phyloP scores from a whole-genome alignment of 2,797 vertebrate species.

The Caiman crocodilus region DNA sequence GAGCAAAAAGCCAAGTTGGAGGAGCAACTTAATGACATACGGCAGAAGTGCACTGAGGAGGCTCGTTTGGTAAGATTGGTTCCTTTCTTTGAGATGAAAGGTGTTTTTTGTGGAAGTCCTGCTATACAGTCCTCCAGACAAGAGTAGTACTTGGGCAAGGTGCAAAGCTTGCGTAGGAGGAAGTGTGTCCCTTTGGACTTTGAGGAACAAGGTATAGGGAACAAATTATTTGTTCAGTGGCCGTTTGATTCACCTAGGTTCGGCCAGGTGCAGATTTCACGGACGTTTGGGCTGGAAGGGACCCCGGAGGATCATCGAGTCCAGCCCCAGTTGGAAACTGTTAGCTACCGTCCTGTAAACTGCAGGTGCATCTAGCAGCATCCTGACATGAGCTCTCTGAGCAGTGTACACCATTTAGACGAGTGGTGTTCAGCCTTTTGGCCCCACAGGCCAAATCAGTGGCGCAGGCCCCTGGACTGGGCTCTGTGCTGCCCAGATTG shows the following conservation, averaged over 20 bases:
- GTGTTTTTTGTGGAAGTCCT: neutral
- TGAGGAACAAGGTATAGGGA: neutral
- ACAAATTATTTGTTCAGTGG: neutral
- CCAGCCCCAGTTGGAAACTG: neutral
- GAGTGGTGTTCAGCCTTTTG: too few species aligned
- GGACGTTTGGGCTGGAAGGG: too few species aligned
- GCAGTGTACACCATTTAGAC: neutral
- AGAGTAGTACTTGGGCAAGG: neutral
- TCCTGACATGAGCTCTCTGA: neutral
- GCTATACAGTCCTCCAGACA: neutral
- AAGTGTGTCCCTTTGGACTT: neutral
- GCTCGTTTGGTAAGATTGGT: slow-evolving; percentile 86
- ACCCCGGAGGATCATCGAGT: too few species aligned
- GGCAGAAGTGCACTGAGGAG: slow-evolving; percentile 92
- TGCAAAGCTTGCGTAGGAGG: neutral
- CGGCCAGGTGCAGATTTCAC: neutral
- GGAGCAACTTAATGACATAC: slow-evolving; percentile 91
- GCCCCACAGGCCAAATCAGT: too few species aligned
- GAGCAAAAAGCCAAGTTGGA: slow-evolving; percentile 93
- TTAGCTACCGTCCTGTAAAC: neutral
- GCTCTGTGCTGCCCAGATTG: too few species aligned
- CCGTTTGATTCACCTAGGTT: neutral
- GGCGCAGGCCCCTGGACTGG: too few species aligned
- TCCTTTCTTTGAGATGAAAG: neutral
- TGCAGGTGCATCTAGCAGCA: neutral